Evolutionary conservation across 2,113 vertebrate genomes (phyloP).

Genomic region (Corythaixoides concolor): DNA sequence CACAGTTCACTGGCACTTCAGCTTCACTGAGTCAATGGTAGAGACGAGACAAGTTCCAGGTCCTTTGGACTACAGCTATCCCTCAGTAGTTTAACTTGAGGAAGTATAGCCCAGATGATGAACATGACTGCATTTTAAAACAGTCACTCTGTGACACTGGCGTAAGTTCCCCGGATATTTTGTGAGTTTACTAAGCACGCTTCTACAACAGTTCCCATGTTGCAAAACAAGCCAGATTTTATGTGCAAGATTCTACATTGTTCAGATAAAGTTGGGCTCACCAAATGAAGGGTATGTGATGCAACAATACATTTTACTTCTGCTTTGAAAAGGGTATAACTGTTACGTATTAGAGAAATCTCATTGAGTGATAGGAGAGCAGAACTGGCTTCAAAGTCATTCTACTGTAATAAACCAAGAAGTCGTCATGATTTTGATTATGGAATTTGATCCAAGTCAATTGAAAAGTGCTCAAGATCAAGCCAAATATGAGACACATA

Average conservation of each 20-base stretch:
- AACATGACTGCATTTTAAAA: not conserved
- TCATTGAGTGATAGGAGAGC: not conserved
- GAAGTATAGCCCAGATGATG: not conserved
- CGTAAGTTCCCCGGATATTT: not conserved
- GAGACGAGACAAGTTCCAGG: not conserved
- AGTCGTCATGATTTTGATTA: not conserved
- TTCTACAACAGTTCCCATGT: not conserved
- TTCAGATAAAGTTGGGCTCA: not conserved
- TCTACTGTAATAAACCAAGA: not conserved
- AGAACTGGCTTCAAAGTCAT: not conserved
- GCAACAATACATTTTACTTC: not conserved
- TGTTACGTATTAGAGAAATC: not conserved
- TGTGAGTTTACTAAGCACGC: not conserved
- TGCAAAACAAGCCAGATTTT: not conserved
- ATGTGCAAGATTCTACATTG: not conserved
- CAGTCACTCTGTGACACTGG: not conserved
- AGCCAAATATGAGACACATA: not conserved
- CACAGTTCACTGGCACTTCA: not conserved
- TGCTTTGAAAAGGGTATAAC: not conserved
- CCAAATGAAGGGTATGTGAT: not conserved
- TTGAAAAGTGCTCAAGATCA: not conserved
- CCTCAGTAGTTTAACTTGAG: slow-evolving; percentile 22
- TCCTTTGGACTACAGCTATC: not conserved
- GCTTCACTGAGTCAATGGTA: not conserved
- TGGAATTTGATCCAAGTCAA: not conserved